Evolutionary conservation across 2,888 invertebrate species (phyloP).

Genomic region (Cantharis nigra): DNA sequence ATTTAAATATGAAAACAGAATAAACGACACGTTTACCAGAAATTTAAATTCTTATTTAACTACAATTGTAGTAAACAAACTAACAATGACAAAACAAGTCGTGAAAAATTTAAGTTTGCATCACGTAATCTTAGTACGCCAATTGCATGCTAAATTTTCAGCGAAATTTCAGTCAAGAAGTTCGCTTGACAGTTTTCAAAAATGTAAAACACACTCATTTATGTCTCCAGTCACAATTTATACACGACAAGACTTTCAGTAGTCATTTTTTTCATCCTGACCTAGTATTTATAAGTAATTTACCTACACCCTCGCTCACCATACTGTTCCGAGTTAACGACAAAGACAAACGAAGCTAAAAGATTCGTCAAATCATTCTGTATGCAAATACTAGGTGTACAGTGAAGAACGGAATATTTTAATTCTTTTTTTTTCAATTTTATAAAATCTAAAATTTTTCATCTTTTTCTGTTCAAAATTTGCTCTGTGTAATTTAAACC

Average conservation of each 20-base stretch:
- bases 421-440: background rate
- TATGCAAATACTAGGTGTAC: background rate
- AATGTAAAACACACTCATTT: background rate
- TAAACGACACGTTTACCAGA: constrained; percentile 37
- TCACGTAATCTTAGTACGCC: background rate
- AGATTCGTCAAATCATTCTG: background rate
- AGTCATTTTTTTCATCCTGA: no score
- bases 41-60: constrained; percentile 28
- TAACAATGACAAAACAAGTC: background rate
- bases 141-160: background rate
- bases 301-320: background rate
- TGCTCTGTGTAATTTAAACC: background rate
- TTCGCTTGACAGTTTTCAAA: background rate
- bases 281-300: background rate
- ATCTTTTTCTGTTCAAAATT: background rate
- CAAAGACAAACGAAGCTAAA: background rate
- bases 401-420: background rate
- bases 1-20: constrained; percentile 39
- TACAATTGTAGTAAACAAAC: constrained; percentile 27
- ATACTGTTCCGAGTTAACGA: background rate
- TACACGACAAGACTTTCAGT: background rate
- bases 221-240: background rate
- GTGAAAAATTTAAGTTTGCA: background rate
- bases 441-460: background rate
- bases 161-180: background rate